phyloP scores from a whole-genome alignment of 1,140 invertebrate species.

The Zaprionus tsacasi region DNA sequence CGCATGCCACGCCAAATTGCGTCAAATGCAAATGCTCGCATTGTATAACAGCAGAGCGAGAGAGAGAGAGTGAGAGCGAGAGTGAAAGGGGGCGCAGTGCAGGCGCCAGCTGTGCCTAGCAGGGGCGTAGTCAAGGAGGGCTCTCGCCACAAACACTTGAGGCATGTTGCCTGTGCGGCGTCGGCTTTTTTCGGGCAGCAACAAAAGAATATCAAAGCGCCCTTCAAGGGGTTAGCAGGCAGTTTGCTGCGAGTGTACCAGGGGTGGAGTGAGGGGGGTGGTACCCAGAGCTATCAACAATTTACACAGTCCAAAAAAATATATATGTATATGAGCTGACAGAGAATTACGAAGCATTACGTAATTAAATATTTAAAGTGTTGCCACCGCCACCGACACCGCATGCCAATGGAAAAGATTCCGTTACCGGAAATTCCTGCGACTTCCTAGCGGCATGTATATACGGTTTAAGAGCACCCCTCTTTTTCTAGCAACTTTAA shows the following conservation, averaged over 20 bases:
- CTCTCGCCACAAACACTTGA: constrained; percentile 63
- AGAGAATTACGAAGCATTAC: constrained; percentile 62
- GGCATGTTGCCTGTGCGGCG: constrained; percentile 52
- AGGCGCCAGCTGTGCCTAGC: constrained; percentile 53
- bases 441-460: background rate
- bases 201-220: constrained; percentile 63
- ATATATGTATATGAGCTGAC: constrained; percentile 41
- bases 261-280: background rate
- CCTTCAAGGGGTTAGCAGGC: constrained; percentile 21
- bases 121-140: background rate
- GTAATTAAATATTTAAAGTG: constrained; percentile 79
- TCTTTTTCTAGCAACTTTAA: constrained; percentile 33
- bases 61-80: background rate
- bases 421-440: constrained; percentile 27
- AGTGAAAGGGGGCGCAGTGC: constrained; percentile 27
- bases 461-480: background rate
- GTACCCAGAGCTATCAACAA: constrained; percentile 40
- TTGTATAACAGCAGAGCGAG: constrained; percentile 36
- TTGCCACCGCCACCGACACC: constrained; percentile 44
- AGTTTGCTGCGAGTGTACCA: background rate
- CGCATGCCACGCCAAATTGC: constrained; percentile 62
- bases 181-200: constrained; percentile 15
- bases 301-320: constrained; percentile 44
- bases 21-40: constrained; percentile 78
- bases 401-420: constrained; percentile 36